phyloP scores from a whole-genome alignment of 2,113 vertebrate species.

The Toxotes jaculatrix region DNA sequence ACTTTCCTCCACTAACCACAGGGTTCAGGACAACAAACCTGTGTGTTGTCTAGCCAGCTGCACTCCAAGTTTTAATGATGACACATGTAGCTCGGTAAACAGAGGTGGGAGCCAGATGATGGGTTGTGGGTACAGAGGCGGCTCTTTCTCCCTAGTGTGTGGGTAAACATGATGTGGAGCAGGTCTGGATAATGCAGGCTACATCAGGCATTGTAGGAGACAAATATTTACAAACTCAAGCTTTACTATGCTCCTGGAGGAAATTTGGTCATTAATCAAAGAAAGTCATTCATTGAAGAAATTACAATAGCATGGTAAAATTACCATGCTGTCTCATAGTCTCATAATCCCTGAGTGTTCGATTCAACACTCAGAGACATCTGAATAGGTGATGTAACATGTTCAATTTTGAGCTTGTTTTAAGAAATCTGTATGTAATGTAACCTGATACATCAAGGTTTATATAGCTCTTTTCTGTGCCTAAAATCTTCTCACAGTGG shows the following conservation, averaged over 20 bases:
- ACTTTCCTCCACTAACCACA: slow-evolving; percentile 58
- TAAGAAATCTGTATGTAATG: neutral
- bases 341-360: neutral
- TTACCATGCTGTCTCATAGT: neutral
- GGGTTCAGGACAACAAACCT: slow-evolving; percentile 47
- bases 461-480: neutral
- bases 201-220: slow-evolving; percentile 4
- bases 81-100: slow-evolving; percentile 63
- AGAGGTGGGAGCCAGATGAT: slow-evolving; percentile 60
- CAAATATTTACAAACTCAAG: slow-evolving; percentile 57
- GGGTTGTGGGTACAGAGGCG: slow-evolving; percentile 37
- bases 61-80: slow-evolving; percentile 69
- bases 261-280: slow-evolving; percentile 16
- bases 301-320: slow-evolving; percentile 6
- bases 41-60: slow-evolving; percentile 54
- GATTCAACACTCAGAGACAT: slow-evolving; percentile 18
- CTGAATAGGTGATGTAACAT: slow-evolving; percentile 34
- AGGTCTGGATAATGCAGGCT: slow-evolving; percentile 19
- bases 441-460: neutral
- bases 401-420: slow-evolving; percentile 23
- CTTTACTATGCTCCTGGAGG: too few relatives aligned
- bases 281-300: slow-evolving; percentile 10
- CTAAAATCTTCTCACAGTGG: neutral
- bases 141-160: slow-evolving; percentile 24
- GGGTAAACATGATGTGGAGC: slow-evolving; percentile 55